Percentiles rank a stretch among this genome's conserved stretches.
phyloP scores from a whole-genome alignment of 2,113 vertebrate species.

The Misgurnus anguillicaudatus region DNA sequence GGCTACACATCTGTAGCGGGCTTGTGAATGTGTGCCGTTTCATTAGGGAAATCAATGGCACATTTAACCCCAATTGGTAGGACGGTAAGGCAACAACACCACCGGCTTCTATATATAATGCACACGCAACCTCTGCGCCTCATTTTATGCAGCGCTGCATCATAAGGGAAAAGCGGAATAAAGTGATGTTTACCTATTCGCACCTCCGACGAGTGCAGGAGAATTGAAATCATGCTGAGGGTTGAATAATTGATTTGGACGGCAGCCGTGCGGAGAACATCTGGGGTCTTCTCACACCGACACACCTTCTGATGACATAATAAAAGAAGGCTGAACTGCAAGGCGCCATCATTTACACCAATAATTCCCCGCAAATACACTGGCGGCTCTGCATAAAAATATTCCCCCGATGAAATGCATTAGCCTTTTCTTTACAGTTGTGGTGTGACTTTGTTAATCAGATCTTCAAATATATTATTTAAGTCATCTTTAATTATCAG shows the following conservation, averaged over 20 bases:
- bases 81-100: constrained; percentile 47
- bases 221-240: constrained; percentile 60
- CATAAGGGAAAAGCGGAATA: constrained; percentile 51
- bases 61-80: constrained; percentile 48
- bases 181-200: constrained; percentile 70
- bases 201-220: constrained; percentile 66
- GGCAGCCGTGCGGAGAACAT: constrained; percentile 64
- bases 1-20: constrained; percentile 46
- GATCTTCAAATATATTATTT: constrained; percentile 18
- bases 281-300: constrained; percentile 59
- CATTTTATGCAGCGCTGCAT: constrained; percentile 44
- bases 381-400: not conserved
- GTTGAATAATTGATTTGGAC: constrained; percentile 75
- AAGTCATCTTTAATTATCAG: constrained; percentile 30
- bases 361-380: constrained; percentile 30
- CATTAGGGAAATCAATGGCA: constrained; percentile 50
- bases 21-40: constrained; percentile 43
- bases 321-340: constrained; percentile 46
- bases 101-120: constrained; percentile 28
- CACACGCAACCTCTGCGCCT: constrained; percentile 20
- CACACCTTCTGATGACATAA: constrained; percentile 57
- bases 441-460: constrained; percentile 25
- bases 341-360: constrained; percentile 34
- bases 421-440: constrained; percentile 36
- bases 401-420: constrained; percentile 11